A percentile compares a stretch with the other conserved stretches of the same genome.
Conservation (phyloP, 53 echinoderm and acorn worm species). For the Henricia sp. region DNA sequence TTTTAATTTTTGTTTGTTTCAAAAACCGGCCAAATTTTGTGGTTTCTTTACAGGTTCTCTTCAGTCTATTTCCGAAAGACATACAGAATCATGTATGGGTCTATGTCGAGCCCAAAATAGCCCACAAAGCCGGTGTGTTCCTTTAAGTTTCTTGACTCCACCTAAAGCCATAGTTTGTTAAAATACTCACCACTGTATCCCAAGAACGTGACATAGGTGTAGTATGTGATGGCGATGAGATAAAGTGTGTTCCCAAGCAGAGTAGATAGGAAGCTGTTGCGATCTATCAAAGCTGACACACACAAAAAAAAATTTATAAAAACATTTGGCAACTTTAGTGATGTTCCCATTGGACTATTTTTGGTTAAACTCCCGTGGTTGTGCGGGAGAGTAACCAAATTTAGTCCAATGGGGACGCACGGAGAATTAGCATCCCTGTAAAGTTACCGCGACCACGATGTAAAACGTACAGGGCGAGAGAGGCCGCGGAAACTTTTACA, state of each 20-base stretch:
- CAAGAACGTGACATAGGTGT: slow-evolving; percentile 96
- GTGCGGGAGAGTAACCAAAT: too few species aligned
- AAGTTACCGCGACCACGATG: too few species aligned
- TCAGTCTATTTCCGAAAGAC: neutral
- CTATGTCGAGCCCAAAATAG: neutral
- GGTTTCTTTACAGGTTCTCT: neutral
- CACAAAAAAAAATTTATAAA: neutral
- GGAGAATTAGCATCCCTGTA: too few species aligned
- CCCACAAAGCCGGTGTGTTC: neutral
- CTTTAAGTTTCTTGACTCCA: too few species aligned
- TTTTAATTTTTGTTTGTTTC: too few species aligned
- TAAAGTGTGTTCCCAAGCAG: slow-evolving; percentile 90
- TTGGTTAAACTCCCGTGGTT: too few species aligned
- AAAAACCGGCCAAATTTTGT: neutral
- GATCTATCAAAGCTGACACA: slow-evolving; percentile 74
- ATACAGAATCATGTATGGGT: neutral
- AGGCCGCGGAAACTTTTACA: too few species aligned
- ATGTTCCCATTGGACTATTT: too few species aligned
- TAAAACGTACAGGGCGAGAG: too few species aligned
- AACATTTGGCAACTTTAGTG: neutral
- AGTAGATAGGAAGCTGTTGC: slow-evolving; percentile 69
- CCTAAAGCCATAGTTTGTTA: too few species aligned
- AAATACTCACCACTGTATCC: slow-evolving; percentile 95
- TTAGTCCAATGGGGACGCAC: too few species aligned
- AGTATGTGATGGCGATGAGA: slow-evolving; percentile 90